Conservation (phyloP, 2,888 invertebrate genomes). For the Apotomis turbidana region DNA sequence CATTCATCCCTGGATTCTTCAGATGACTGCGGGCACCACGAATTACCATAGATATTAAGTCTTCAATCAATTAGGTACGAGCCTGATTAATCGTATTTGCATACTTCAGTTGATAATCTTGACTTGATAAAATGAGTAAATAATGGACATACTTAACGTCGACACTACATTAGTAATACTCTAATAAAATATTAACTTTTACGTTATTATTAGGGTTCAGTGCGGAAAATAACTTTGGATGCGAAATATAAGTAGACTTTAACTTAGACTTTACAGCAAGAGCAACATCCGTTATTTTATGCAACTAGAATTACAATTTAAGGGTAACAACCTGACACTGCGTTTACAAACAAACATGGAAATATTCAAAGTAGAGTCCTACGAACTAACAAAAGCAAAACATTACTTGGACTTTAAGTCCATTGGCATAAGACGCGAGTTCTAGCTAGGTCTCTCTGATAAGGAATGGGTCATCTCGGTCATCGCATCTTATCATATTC, state of each 20-base stretch:
- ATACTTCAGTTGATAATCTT: constrained; percentile 1
- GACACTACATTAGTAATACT: not conserved
- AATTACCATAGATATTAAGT: constrained; percentile 19
- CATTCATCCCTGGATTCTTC: not conserved
- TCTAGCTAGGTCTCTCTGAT: not conserved
- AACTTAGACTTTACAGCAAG: not conserved
- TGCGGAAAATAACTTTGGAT: not conserved
- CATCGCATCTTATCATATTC: not conserved
- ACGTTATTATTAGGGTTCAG: not conserved
- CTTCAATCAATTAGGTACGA: constrained; percentile 4
- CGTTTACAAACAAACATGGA: constrained; percentile 25
- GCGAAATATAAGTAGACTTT: not conserved
- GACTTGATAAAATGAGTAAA: constrained; percentile 1
- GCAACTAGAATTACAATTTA: not conserved
- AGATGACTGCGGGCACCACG: not conserved
- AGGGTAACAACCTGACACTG: not conserved
- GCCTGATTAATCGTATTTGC: constrained; percentile 9
- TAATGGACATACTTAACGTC: not conserved
- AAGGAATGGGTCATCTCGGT: not conserved
- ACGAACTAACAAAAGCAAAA: too few relatives aligned
- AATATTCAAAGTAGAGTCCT: not conserved
- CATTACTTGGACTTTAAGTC: too few relatives aligned
- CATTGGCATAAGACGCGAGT: too few relatives aligned
- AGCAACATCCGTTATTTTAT: not conserved
- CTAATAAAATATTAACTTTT: not conserved